Base-by-base conservation (phyloP, 2,888 invertebrate genomes). In the Agrochola lychnidis region DNA sequence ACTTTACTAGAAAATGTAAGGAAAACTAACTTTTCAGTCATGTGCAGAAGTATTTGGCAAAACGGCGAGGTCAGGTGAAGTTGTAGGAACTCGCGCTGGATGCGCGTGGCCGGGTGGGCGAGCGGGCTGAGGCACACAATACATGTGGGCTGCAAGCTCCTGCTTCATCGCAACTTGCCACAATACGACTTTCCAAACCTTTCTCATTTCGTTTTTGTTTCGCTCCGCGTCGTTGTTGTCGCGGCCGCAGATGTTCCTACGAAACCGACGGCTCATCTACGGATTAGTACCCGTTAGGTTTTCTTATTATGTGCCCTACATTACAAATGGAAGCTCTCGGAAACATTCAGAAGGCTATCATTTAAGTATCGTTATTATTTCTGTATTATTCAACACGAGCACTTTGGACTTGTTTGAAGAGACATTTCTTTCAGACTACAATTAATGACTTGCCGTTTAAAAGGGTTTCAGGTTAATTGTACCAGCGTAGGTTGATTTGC, bases 151-250 rank as follows among this genome's bases (percentile, higher is more conserved):
- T 89, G 89, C 89, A 89, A 78, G 84, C 84, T 90, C 87, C 76
- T 91, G 92, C 91, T 92, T 92, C 92, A 91, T 92, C 91, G 90
- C 93, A 94, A 95, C 92, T 95, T 94, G 89, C 93, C 91, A 94
- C 96, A 96, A 95, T 95, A 92, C 93, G 92, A 93, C 93, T 94
- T 92, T 92, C 93, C 93, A 91, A 95, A 95, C 95, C 96, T 96
- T 95, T 96, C 95, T 95, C 96, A 96, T 96, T 94, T 93, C 93
- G 96, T 96, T 96, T 96, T 96, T 96, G 96, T 96, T 94, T 95
- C 91, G 91, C 87, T 88, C 88, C 87, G 84, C 87, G 79, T 84
- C 90, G 91, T 89, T 90, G 92, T 91, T 91, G 93, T 90, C 92
- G 91, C 91, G 94, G 93, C 88, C 95, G 91, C 96, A 96, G 95